Base-by-base conservation (phyloP, 2,113 vertebrate species). In the Notarius lentiginosus region DNA sequence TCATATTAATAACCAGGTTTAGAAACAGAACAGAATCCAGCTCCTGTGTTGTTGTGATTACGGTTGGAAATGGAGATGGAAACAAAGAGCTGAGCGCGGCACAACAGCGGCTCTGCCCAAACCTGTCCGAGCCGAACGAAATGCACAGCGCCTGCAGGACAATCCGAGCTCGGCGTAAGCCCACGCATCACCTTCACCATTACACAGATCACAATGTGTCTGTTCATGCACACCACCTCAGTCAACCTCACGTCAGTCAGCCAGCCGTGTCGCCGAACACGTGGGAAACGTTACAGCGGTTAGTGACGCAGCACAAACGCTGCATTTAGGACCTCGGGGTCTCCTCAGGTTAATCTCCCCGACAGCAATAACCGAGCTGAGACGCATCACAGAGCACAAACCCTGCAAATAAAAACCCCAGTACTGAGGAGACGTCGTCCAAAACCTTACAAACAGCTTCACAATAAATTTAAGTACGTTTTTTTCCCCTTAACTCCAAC, bases 31-130 rank as follows among this genome's bases (percentile, higher is more conserved):
- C 49, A 84, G 83, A 87, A 70, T 60, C 65, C 72, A 3, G 61
- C 63, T 56, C 24, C 56, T 58, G 81, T 73, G 79, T 79, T 79
- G 72, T 51, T 76, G 27, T 82, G 86, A 88, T 80, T 88, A 34
- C 6, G 20, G 79, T 17, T 86, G 66, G 75, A 55, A 82, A 84
- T 81, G 82, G 14, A 89, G 79, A 83, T 53, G 30, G 30, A 27
- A 87, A 91, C 58, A 89, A 84, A 90, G 34, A 55, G 80, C 24
- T 73, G 63, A 90, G 82, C 15, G 20, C 47, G 30, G 66, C 30
- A 81, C 70, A 73, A 84, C 79, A 76, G 83, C 79, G 85, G 84
- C 84, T 79, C 72, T 89, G 90, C 84, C 90, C 47, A 63, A 17
- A 89, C 90, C 83, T 87, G 90, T 77, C 84, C 55, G 18, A 58